Evolutionary conservation across 2,113 vertebrate genomes (phyloP), one percentile per base, ranked within the genome.

Genomic region (Lycaon pictus): DNA sequence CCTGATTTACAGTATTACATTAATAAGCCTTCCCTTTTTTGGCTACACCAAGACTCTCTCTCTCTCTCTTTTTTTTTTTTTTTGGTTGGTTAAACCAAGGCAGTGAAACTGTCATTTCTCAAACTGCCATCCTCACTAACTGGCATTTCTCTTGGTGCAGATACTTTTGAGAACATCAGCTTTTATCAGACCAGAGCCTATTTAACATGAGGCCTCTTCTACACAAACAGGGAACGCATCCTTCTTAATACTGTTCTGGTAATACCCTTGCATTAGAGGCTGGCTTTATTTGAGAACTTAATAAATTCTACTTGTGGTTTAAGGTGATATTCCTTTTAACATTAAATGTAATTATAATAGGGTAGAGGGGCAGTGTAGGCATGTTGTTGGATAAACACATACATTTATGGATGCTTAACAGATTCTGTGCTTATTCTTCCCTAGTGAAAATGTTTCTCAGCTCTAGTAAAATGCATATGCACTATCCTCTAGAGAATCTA

Each of bases 381-480:
- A 84, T 91, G 76, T 90, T 94, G 25, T 77, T 93, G 71, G 37
- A 76, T 88, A 96, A 96, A 96, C 58, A 95, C 35, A 93, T 82
- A 97, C 67, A 85, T 84, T 95, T 95, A 92, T 1, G 13, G 62
- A 88, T 94, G 5, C 53, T 92, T 94, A 97, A 90, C 76, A 69
- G 32, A 90, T 86, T 93, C 80, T 86, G 48, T 25, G 53, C 51
- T 96, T 96, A 87, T 90, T 94, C 56, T 43, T 97, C 67, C 84
- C 80, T 90, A 62, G 92, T 97, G 89, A 90, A 96, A 97, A 76
- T 95, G 90, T 84, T 96, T 60, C 86, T 97, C 32, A 65, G 94
- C 65, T 92, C 84, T 62, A 90, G 83, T 94, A 95, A 96, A 96
- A 88, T 20, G 11, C 90, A 83, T 71, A 37, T 76, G 37, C 17